Conservation (phyloP, 2,113 vertebrate genomes). For the Arenaria interpres region DNA sequence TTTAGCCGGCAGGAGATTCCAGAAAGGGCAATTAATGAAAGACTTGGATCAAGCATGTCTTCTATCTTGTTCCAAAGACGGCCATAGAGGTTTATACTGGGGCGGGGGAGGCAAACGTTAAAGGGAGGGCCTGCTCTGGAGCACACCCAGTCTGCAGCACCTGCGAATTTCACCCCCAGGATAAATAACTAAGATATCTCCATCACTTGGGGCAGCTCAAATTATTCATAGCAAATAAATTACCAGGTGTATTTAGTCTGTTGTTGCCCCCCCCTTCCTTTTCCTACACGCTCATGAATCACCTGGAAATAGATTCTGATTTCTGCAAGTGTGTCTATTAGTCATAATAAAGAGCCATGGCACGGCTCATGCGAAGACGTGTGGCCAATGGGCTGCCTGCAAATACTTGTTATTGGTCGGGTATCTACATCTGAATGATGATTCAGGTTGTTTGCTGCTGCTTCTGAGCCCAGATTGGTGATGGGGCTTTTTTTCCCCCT, state of each 20-base stretch:
- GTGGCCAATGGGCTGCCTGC: neutral
- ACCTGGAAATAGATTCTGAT: constrained; percentile 41
- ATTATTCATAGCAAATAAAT: constrained; percentile 65
- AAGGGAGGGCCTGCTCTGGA: constrained; percentile 3
- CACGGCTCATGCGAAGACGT: accelerated
- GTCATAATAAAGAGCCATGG: neutral
- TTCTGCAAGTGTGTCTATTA: constrained; percentile 54
- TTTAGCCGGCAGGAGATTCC: constrained; percentile 57
- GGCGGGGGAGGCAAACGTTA: neutral
- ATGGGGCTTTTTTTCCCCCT: neutral
- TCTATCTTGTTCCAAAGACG: constrained; percentile 7
- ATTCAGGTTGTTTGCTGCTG: neutral
- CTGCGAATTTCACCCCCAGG: constrained; percentile 49
- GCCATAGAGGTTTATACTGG: neutral
- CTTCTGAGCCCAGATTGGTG: accelerated
- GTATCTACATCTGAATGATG: neutral
- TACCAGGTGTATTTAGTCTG: constrained; percentile 57
- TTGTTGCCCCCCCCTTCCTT: neutral
- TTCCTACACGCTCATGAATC: constrained; percentile 18
- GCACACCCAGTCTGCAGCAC: constrained; percentile 44
- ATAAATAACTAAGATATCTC: constrained; percentile 59
- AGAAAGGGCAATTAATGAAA: constrained; percentile 4
- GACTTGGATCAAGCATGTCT: neutral
- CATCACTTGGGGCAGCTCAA: constrained; percentile 5
- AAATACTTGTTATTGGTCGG: neutral